phyloP scores from a whole-genome alignment of 2,113 vertebrate genomes.

The Himantopus leucocephalus region DNA sequence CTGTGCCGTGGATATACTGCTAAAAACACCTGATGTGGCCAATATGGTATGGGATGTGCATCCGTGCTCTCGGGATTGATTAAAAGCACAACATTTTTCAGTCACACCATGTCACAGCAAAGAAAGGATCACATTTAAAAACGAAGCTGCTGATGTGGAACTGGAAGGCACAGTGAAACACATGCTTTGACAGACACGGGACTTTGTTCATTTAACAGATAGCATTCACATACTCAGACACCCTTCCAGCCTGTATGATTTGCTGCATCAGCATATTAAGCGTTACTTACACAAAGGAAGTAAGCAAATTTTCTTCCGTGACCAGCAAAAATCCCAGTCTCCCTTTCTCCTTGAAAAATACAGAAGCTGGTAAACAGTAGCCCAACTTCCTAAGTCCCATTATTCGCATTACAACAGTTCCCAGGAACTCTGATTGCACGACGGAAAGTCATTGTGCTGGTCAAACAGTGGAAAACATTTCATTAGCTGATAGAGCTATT shows the following conservation, averaged over 20 bases:
- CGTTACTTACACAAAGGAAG: background rate
- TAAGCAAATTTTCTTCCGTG: background rate
- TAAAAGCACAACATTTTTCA: background rate
- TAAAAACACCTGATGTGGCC: background rate
- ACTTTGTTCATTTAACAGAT: background rate
- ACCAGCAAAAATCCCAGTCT: background rate
- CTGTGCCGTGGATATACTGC: background rate
- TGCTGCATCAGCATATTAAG: background rate
- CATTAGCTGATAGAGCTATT: background rate
- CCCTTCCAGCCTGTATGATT: background rate
- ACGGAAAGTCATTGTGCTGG: background rate
- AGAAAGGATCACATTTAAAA: background rate
- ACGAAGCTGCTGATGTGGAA: background rate
- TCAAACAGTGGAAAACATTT: background rate
- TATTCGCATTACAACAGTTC: background rate
- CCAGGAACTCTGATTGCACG: background rate
- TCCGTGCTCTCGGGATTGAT: background rate
- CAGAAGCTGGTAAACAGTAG: background rate
- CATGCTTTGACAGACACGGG: background rate
- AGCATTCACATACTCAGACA: background rate
- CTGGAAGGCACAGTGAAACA: background rate
- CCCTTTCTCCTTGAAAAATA: background rate
- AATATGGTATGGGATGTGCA: background rate
- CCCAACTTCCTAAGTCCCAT: background rate
- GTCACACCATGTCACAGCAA: background rate